A percentile compares a stretch with the other conserved stretches of the same genome.
phyloP scores from a whole-genome alignment of 2,113 vertebrate species.

The Dryoscopus gambensis region DNA sequence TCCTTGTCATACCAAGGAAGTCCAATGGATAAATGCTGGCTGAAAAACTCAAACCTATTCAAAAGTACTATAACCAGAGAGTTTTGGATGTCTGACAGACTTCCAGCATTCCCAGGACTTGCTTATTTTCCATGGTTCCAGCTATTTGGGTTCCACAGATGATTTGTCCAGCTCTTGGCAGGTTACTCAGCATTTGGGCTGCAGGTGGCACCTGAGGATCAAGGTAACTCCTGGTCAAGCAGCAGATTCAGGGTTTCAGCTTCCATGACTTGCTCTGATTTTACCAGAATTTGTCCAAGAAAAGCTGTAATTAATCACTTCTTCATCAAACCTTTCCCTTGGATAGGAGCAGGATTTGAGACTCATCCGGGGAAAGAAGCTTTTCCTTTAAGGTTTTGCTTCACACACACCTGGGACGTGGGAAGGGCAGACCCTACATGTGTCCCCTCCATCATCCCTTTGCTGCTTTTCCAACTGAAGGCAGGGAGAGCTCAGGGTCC shows the following conservation, averaged over 20 bases:
- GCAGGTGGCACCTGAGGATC: not conserved
- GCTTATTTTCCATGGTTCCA: not conserved
- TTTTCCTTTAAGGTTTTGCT: not conserved
- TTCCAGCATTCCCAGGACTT: not conserved
- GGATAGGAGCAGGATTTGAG: not conserved
- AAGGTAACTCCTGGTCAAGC: not conserved
- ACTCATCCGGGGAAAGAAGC: not conserved
- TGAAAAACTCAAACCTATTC: not conserved
- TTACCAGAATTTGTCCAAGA: not conserved
- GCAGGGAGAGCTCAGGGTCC: not conserved
- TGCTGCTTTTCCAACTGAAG: not conserved
- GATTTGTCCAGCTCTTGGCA: not conserved
- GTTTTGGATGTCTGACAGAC: not conserved
- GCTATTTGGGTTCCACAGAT: not conserved
- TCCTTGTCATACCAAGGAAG: not conserved
- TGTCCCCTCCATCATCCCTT: not conserved
- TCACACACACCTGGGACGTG: fast-evolving
- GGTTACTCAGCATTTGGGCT: not conserved
- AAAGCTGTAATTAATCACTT: not conserved
- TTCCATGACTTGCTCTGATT: not conserved
- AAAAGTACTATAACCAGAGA: not conserved
- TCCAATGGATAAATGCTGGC: not conserved
- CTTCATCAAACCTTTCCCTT: not conserved
- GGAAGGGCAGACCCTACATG: fast-evolving
- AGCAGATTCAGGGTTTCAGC: not conserved